phyloP scores from a whole-genome alignment of 2,113 vertebrate species.

The Peromyscus californicus region DNA sequence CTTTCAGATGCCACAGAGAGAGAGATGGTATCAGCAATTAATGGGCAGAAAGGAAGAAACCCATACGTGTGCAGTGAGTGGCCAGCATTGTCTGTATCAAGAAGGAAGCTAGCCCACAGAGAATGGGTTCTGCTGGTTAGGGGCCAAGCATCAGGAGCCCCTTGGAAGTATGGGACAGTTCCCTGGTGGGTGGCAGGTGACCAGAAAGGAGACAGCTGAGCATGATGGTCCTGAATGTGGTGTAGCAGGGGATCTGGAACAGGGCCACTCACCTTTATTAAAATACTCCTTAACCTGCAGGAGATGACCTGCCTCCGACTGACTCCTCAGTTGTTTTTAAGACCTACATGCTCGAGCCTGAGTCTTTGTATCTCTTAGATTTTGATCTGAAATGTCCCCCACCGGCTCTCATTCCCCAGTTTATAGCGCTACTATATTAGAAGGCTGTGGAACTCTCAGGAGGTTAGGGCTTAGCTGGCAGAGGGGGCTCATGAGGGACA shows the following conservation, averaged over 20 bases:
- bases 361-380: not conserved
- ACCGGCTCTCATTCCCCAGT: not conserved
- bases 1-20: not conserved
- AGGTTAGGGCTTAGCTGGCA: not conserved
- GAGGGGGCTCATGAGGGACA: no score
- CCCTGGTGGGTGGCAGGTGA: not conserved
- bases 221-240: not conserved
- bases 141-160: not conserved
- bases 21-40: not conserved
- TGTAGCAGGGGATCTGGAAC: not conserved
- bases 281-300: not conserved
- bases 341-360: not conserved
- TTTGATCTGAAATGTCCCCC: not conserved
- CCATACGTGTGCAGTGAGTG: not conserved
- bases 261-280: not conserved
- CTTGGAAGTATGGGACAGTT: not conserved
- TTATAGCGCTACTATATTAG: not conserved
- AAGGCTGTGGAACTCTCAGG: no score
- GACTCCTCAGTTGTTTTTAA: not conserved
- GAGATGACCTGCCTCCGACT: slow-evolving; percentile 1
- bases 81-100: not conserved
- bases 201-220: not conserved
- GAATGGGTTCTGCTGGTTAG: not conserved
- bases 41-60: not conserved
- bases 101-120: not conserved